phyloP scores from a whole-genome alignment of 2,797 vertebrate species.

The Podargus strigoides region DNA sequence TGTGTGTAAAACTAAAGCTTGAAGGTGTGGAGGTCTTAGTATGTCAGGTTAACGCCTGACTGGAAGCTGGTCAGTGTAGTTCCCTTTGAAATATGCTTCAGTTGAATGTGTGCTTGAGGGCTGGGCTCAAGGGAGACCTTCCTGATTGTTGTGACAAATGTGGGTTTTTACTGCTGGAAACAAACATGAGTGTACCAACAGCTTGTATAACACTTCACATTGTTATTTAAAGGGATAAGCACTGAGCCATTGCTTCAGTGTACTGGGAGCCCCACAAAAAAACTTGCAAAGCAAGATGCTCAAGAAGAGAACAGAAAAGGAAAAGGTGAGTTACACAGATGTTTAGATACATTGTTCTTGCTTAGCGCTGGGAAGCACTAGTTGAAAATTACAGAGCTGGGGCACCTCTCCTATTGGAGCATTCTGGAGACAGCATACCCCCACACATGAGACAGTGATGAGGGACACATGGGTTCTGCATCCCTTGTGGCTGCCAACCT shows the following conservation, averaged over 20 bases:
- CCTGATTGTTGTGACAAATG: background rate
- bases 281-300: background rate
- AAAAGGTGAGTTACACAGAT: background rate
- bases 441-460: background rate
- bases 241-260: background rate
- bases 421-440: background rate
- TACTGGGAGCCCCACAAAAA: background rate
- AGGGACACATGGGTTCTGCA: fast-evolving
- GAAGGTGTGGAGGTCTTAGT: background rate
- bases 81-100: background rate
- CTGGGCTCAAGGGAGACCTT: background rate
- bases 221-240: background rate
- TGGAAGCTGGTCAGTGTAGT: background rate
- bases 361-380: background rate
- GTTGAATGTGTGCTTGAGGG: background rate
- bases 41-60: too few species aligned
- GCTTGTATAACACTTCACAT: background rate
- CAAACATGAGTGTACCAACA: background rate
- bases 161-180: background rate
- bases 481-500: background rate
- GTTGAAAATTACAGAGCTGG: background rate
- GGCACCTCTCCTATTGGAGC: background rate
- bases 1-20: background rate
- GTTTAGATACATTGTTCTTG: background rate
- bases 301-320: background rate